phyloP scores from a whole-genome alignment of 2,797 vertebrate species.

The Mus caroli region DNA sequence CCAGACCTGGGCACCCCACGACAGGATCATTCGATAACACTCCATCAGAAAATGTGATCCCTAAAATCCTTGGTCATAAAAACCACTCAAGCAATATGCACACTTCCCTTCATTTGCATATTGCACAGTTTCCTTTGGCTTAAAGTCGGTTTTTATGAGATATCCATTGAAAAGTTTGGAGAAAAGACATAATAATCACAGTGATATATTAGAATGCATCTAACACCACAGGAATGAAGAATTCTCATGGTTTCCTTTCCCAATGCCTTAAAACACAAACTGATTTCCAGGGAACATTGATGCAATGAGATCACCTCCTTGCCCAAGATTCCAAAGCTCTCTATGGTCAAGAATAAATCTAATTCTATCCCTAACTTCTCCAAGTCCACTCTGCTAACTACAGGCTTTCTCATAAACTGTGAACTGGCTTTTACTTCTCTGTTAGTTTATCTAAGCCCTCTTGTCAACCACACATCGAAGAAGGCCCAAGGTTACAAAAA shows the following conservation, averaged over 20 bases:
- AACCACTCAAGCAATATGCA: slow-evolving; percentile 12
- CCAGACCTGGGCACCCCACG: neutral
- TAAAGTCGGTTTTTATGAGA: slow-evolving; percentile 41
- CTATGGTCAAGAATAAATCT: neutral
- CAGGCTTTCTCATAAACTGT: neutral
- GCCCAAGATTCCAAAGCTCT: neutral
- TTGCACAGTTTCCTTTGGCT: slow-evolving; percentile 1
- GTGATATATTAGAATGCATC: neutral
- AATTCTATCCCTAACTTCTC: neutral
- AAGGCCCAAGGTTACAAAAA: neutral
- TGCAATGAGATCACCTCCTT: neutral
- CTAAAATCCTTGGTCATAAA: slow-evolving; percentile 26
- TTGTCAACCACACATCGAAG: slow-evolving; percentile 8
- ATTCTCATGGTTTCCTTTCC: neutral
- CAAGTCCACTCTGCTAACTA: neutral
- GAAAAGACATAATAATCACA: neutral
- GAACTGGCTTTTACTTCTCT: neutral
- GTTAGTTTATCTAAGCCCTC: neutral
- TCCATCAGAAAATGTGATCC: slow-evolving; percentile 19
- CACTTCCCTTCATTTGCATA: slow-evolving; percentile 2
- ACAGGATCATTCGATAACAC: neutral
- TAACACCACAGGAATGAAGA: neutral
- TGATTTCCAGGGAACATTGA: slow-evolving; percentile 12
- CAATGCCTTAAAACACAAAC: neutral
- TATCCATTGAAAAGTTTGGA: neutral